Evolutionary conservation across 2,888 invertebrate genomes (phyloP), one percentile per base, ranked within the genome.

Genomic region (Eupithecia vulgata): DNA sequence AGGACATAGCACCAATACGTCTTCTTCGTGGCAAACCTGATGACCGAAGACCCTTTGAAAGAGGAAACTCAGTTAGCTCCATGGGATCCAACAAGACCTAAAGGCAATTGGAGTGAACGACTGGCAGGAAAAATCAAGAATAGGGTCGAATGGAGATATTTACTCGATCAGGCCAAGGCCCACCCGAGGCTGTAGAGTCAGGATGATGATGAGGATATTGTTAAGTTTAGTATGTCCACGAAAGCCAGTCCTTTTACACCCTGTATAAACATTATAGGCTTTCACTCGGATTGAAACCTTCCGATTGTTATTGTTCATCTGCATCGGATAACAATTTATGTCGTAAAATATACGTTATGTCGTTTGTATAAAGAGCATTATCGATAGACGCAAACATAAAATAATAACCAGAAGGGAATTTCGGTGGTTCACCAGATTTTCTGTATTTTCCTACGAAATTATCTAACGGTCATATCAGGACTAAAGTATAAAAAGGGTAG

Each of bases 281-380:
- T 90, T 91, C 87, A 91, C 85, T 84, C 78, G 87, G 84, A 91
- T 91, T 91, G 90, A 88, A 90, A 85, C 81, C 81, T 81, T 82
- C 79, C 77, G 80, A 84, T 86, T 85, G 85, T 85, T 87, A 84
- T 85, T 85, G 78, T 80, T 80, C 78, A 79, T 83, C 82, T 82
- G 80, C 81, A 80, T 79, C 74, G 70, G 79, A 80, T 81, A 81
- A 76, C 78, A 81, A 81, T 81, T 80, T 76, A 71, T 68, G 25
- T 72, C 72, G 74, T 73, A 77, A 78, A 75, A 21, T 76, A 75
- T 72, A 76, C 77, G 73, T 68, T 78, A 78, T 52, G 70, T 70
- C 77, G 65, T 71, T 72, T 61, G 35, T 61, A 62, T 76, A 78
- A 70, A 75, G 78, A 74, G 42, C 65, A 72, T 76, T 76, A 71